Percentiles rank a stretch among this genome's conserved stretches.
Conservation (phyloP, 2,888 invertebrate genomes). For the Phasia obesa region DNA sequence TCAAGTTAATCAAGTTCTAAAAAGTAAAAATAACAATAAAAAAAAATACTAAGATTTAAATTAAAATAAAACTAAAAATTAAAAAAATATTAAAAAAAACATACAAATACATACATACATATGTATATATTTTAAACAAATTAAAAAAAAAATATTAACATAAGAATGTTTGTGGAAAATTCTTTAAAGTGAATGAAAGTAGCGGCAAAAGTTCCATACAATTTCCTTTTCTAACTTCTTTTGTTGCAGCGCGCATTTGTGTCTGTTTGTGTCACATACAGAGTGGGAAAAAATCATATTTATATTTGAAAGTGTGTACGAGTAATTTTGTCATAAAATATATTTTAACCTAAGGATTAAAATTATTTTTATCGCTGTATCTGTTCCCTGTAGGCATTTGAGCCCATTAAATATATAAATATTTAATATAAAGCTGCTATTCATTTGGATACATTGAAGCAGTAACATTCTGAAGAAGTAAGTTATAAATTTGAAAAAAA, state of each 20-base stretch:
- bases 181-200: conserved; percentile 7
- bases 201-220: background rate
- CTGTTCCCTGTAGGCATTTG: background rate
- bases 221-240: no score
- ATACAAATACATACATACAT: background rate
- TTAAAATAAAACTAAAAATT: background rate
- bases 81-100: conserved; percentile 2
- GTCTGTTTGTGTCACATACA: conserved; percentile 3
- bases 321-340: conserved; percentile 16
- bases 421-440: conserved; percentile 14
- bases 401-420: background rate
- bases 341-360: conserved; percentile 51
- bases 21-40: background rate
- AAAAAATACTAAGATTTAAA: background rate
- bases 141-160: background rate
- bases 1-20: background rate
- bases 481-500: conserved; percentile 14
- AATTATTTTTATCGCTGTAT: conserved; percentile 17
- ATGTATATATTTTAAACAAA: no score
- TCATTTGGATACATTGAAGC: conserved; percentile 51
- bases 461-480: conserved; percentile 15
- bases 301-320: background rate
- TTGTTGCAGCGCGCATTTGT: background rate
- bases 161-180: conserved; percentile 38
- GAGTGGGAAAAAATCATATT: conserved; percentile 2